Conservation (phyloP, 2,888 invertebrate species). For the Peribatodes rhomboidaria region DNA sequence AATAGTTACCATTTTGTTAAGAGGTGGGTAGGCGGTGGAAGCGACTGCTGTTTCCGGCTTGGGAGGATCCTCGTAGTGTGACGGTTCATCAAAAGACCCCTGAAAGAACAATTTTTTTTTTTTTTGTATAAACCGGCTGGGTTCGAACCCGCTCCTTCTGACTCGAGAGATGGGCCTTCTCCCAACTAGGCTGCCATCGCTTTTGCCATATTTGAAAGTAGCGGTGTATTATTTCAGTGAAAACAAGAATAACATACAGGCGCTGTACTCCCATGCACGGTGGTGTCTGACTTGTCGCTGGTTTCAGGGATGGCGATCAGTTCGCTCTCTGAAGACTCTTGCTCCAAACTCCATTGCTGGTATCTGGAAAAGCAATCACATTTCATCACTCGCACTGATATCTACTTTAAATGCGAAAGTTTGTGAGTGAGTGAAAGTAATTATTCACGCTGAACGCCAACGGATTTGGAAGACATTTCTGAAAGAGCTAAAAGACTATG, state of each 20-base stretch:
- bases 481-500: no score
- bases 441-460: no score
- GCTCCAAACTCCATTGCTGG: slow-evolving; percentile 88
- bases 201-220: no score
- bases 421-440: no score
- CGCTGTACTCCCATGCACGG: slow-evolving; percentile 91
- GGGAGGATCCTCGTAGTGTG: slow-evolving; percentile 87
- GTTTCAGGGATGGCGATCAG: slow-evolving; percentile 95
- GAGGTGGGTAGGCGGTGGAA: slow-evolving; percentile 59
- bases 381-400: neutral
- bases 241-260: slow-evolving; percentile 85
- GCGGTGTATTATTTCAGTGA: no score
- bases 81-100: slow-evolving; percentile 90
- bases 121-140: no score
- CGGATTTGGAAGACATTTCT: no score
- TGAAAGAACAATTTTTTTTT: no score
- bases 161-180: no score
- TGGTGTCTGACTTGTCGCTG: slow-evolving; percentile 94
- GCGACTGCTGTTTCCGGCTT: slow-evolving; percentile 68
- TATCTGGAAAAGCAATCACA: slow-evolving; percentile 72
- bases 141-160: no score
- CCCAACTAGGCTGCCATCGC: no score
- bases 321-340: slow-evolving; percentile 95
- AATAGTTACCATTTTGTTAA: slow-evolving; percentile 68
- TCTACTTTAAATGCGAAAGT: no score